phyloP scores from a whole-genome alignment of 2,113 vertebrate species.

The Lamprotornis superbus region DNA sequence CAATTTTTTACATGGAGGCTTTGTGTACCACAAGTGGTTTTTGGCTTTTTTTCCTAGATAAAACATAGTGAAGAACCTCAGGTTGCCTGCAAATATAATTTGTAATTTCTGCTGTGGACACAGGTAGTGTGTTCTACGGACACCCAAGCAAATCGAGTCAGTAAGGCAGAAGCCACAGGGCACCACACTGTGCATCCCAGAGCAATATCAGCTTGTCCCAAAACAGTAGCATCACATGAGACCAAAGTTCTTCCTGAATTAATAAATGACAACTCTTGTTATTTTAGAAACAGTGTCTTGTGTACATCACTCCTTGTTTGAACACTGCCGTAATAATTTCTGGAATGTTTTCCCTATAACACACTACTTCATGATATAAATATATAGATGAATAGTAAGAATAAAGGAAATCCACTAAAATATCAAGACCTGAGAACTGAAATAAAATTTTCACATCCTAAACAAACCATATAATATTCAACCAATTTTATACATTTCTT shows the following conservation, averaged over 20 bases:
- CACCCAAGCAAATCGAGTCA: background rate
- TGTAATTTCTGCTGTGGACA: background rate
- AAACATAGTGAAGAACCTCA: background rate
- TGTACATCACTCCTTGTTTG: background rate
- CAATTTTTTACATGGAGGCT: accelerated
- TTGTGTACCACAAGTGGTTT: background rate
- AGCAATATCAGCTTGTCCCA: background rate
- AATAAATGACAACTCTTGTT: background rate
- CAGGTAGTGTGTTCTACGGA: background rate
- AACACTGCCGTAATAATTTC: background rate
- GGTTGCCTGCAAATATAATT: background rate
- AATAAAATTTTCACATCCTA: background rate
- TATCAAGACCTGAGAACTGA: background rate
- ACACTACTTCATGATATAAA: background rate
- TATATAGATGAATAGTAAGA: background rate
- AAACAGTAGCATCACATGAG: background rate
- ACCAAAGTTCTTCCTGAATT: background rate
- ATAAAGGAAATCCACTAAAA: background rate
- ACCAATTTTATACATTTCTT: background rate
- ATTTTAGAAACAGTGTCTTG: background rate
- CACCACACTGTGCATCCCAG: background rate
- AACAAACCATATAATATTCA: background rate
- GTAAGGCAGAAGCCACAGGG: background rate
- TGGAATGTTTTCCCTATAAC: background rate
- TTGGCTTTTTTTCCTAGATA: background rate